Conservation (phyloP, 2,113 vertebrate genomes). For the Zosterops borbonicus region DNA sequence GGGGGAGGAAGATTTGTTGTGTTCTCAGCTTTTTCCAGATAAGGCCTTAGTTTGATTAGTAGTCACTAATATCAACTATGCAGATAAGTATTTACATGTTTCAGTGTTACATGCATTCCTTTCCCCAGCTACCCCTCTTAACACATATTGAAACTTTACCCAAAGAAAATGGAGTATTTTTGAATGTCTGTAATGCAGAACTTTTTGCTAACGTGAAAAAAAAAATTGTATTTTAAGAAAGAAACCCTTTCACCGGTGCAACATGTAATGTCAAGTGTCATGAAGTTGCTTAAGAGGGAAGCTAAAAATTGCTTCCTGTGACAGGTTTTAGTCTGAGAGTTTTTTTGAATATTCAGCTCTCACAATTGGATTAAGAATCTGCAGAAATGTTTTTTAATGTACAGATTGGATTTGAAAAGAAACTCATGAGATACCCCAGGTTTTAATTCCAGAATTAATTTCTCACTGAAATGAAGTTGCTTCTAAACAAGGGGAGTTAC, state of each 20-base stretch:
- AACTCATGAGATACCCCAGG: neutral
- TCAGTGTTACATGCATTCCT: conserved; percentile 42
- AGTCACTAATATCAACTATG: conserved; percentile 74
- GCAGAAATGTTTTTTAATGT: neutral
- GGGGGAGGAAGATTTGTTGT: conserved; percentile 1
- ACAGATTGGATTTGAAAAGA: neutral
- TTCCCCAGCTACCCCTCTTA: conserved; percentile 27
- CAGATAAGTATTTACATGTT: conserved; percentile 62
- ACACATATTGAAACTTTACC: conserved; percentile 62
- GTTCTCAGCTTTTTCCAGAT: conserved; percentile 61
- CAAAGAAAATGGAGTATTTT: conserved; percentile 76
- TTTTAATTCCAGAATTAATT: neutral
- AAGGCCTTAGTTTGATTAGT: conserved; percentile 75
- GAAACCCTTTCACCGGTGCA: conserved; percentile 32
- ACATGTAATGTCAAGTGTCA: neutral
- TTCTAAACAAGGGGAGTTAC: conserved; percentile 22
- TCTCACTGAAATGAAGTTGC: conserved; percentile 12
- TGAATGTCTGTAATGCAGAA: conserved; percentile 67
- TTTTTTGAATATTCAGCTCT: conserved; percentile 20
- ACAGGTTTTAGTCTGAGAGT: conserved; percentile 30
- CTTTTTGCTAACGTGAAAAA: conserved; percentile 54
- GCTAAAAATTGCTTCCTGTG: neutral
- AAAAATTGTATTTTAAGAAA: conserved; percentile 50
- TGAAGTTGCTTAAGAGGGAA: conserved; percentile 18
- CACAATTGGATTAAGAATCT: conserved; percentile 16